Conservation (phyloP, 2,797 vertebrate genomes). For the Urosaurus nigricauda region DNA sequence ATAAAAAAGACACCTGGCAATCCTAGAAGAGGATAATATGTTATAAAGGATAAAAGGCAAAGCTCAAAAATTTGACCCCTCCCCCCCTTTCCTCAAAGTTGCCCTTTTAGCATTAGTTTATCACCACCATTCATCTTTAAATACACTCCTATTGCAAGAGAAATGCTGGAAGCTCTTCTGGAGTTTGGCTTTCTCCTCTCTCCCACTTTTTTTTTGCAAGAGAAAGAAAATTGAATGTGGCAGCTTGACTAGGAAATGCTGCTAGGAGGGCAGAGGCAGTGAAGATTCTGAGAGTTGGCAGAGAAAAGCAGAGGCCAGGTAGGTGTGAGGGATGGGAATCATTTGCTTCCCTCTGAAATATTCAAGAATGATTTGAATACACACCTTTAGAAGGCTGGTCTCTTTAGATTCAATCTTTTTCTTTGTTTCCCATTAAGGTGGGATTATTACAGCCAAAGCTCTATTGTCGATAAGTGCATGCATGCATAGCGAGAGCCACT, state of each 20-base stretch:
- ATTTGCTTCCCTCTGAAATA: constrained; percentile 37
- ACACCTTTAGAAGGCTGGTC: background rate
- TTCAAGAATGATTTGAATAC: constrained; percentile 22
- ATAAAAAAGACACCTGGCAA: constrained; percentile 29
- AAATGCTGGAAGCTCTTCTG: background rate
- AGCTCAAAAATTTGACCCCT: constrained; percentile 25
- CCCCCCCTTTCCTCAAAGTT: background rate
- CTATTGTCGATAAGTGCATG: constrained; percentile 53
- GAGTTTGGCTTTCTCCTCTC: constrained; percentile 1
- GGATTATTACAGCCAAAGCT: constrained; percentile 7
- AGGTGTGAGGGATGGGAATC: constrained; percentile 30
- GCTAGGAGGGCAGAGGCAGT: background rate
- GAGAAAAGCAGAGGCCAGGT: background rate
- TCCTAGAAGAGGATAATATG: constrained; percentile 29
- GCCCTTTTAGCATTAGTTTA: constrained; percentile 5
- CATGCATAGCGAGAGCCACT: constrained; percentile 5
- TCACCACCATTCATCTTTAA: constrained; percentile 26
- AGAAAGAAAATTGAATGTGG: constrained; percentile 25
- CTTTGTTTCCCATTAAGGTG: constrained; percentile 44
- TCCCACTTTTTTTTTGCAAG: constrained; percentile 22
- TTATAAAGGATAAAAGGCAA: constrained; percentile 29
- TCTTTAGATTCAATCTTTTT: constrained; percentile 29
- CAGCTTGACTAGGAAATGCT: constrained; percentile 13
- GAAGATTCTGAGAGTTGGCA: background rate
- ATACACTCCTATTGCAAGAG: constrained; percentile 39